These are phyloP conservation scores for Lagria hirta DNA, from an alignment of 2,888 invertebrate species.

Conservation along the genomic window DNA sequence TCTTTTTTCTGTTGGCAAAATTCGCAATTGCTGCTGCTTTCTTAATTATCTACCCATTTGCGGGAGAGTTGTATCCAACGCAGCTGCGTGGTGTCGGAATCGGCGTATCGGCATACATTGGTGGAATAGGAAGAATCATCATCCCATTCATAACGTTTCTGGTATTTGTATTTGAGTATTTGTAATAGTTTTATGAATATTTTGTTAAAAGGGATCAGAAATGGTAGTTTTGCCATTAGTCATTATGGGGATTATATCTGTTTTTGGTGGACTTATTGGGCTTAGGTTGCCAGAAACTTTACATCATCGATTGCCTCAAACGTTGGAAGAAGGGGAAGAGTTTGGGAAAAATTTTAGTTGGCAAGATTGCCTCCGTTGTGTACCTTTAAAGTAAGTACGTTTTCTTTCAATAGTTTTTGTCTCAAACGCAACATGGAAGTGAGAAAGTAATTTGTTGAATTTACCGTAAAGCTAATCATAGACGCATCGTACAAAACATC, in stretches of 20 bases:
- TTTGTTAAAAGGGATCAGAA: slow-evolving; percentile 70
- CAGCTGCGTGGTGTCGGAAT: slow-evolving; percentile 87
- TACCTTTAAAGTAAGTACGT: slow-evolving; percentile 63
- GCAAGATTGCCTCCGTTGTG: slow-evolving; percentile 72
- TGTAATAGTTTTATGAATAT: slow-evolving; percentile 3
- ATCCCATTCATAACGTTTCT: slow-evolving; percentile 91
- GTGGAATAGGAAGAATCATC: slow-evolving; percentile 82
- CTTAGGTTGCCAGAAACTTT: slow-evolving; percentile 83
- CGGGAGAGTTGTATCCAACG: slow-evolving; percentile 89
- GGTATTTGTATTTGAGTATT: slow-evolving; percentile 58
- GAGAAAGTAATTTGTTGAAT: too few species aligned
- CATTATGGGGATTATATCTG: slow-evolving; percentile 80
- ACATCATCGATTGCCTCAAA: slow-evolving; percentile 80
- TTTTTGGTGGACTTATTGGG: slow-evolving; percentile 78
- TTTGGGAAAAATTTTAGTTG: slow-evolving; percentile 82
- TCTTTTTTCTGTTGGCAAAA: slow-evolving; percentile 80
- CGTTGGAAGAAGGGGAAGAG: slow-evolving; percentile 83
- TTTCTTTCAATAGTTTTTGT: too few species aligned
- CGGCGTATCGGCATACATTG: slow-evolving; percentile 88
- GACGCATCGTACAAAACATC: too few species aligned
- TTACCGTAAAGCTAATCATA: too few species aligned
- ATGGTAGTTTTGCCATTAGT: slow-evolving; percentile 80
- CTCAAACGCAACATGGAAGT: too few species aligned
- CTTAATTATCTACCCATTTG: slow-evolving; percentile 89
- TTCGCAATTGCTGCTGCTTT: slow-evolving; percentile 89